Evolutionary conservation across 1,140 invertebrate species (phyloP).

Genomic region (Zaprionus tsacasi): DNA sequence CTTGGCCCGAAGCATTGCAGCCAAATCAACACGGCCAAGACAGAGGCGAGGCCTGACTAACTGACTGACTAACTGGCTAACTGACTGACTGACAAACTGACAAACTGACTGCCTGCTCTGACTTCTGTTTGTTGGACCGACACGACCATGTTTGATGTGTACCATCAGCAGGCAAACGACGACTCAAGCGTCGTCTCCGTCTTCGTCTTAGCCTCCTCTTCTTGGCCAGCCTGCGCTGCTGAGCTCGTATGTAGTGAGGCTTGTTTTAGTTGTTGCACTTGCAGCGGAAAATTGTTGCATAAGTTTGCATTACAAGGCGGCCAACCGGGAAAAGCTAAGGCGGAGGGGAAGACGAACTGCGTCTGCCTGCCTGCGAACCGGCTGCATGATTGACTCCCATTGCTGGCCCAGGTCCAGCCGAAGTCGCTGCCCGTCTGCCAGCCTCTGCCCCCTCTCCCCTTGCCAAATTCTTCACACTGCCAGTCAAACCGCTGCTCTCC

Average conservation of each 20-base stretch:
- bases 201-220: conserved; percentile 12
- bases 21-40: conserved; percentile 61
- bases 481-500: conserved; percentile 12
- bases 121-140: conserved; percentile 83
- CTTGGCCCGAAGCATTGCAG: conserved; percentile 47
- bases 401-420: conserved; percentile 42
- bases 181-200: conserved; percentile 41
- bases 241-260: conserved; percentile 37
- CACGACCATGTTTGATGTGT: conserved; percentile 82
- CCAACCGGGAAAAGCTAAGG: conserved; percentile 26
- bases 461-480: conserved; percentile 44
- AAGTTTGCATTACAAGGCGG: conserved; percentile 67
- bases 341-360: not conserved
- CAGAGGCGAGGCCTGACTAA: not conserved
- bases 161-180: conserved; percentile 57
- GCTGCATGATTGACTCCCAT: conserved; percentile 76
- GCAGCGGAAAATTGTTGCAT: conserved; percentile 77
- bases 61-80: conserved; percentile 26
- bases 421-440: not conserved
- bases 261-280: conserved; percentile 80
- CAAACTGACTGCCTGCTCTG: conserved; percentile 66
- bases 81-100: conserved; percentile 69
- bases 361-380: conserved; percentile 42
- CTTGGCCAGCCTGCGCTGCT: conserved; percentile 26
- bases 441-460: not conserved